Percentiles rank a stretch among this genome's conserved stretches.
Conservation (phyloP, 2,797 vertebrate genomes). For the Hydrolagus colliei region DNA sequence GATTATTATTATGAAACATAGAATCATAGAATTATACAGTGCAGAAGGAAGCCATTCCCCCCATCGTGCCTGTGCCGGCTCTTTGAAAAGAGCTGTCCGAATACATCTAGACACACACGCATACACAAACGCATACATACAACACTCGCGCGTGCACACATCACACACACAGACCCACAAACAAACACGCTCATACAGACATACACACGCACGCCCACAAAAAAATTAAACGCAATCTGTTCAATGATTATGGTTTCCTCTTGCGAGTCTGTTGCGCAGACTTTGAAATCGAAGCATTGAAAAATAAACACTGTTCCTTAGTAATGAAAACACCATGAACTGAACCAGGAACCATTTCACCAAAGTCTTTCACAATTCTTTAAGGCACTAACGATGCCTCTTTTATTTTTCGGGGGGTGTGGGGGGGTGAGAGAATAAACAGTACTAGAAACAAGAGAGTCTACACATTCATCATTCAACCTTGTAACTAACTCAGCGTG, state of each 20-base stretch:
- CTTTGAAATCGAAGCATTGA: constrained; percentile 63
- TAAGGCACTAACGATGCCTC: constrained; percentile 40
- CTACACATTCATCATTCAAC: too few species aligned
- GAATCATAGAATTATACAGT: too few species aligned
- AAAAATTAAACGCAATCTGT: constrained; percentile 29
- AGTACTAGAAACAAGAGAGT: background rate
- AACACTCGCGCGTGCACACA: too few species aligned
- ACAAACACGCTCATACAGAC: too few species aligned
- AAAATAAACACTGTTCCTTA: constrained; percentile 59
- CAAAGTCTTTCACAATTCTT: constrained; percentile 32
- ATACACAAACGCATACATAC: too few species aligned
- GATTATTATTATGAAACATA: too few species aligned
- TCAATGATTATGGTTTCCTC: constrained; percentile 44
- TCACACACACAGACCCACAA: too few species aligned
- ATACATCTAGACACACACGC: too few species aligned
- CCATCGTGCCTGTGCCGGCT: too few species aligned
- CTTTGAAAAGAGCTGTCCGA: too few species aligned
- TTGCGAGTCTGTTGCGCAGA: constrained; percentile 50
- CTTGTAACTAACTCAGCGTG: too few species aligned
- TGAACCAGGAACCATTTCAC: constrained; percentile 34
- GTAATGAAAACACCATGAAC: constrained; percentile 53
- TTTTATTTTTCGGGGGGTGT: background rate
- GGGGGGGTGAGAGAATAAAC: background rate
- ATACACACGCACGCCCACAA: background rate
- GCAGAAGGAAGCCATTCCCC: too few species aligned